Base-by-base conservation (phyloP, 2,797 vertebrate genomes). In the Rhinophrynus dorsalis region DNA sequence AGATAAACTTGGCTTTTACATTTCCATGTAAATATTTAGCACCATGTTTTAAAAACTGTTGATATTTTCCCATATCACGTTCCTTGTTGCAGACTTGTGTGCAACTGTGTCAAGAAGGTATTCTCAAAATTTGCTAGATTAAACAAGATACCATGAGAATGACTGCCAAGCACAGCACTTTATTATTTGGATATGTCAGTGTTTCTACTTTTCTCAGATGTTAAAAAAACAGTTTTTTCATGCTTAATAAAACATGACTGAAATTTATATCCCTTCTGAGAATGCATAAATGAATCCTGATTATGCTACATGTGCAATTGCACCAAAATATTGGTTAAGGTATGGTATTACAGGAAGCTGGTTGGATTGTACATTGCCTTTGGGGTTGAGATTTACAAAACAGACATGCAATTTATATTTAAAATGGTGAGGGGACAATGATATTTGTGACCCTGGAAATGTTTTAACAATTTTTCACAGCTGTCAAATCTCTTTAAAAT, bases 321-420 rank as follows among this genome's bases (percentile, higher is more conserved):
- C 59, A 56, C 33, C 51, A 58, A 62, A 50, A 56, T 65, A 42
- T 65, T 42, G 68, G 51, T 58, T 18, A 17, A 50, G 42, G 44
- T 72, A 50, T 65, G 52, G 63, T 65, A 27, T 64, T 72, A 51
- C 60, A 72, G 68, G 60, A 72, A 57, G 60, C 65, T 58, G 44
- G 29, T 38, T 24, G 18, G 42, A 29, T 30, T 72, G 57, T 65
- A 50, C 44, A 2, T 23, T 47, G 48, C 67, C 67, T 54, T 72
- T 9, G 47, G 38, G 68, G 52, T 50, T 55, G 37, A 51, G 33
- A 57, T 24, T 58, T 64, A 23, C 20, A 64, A 65, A 57, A 57
- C 50, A 65, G 52, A 56, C 42, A 51, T 44, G 37, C 9, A 56
- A 27, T 47, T 47, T 11, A 35, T 38, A 52, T 30, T 11, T 13